These are phyloP conservation scores for Lethrus apterus DNA, from an alignment of 1,140 invertebrate genomes.

Conservation along the genomic window DNA sequence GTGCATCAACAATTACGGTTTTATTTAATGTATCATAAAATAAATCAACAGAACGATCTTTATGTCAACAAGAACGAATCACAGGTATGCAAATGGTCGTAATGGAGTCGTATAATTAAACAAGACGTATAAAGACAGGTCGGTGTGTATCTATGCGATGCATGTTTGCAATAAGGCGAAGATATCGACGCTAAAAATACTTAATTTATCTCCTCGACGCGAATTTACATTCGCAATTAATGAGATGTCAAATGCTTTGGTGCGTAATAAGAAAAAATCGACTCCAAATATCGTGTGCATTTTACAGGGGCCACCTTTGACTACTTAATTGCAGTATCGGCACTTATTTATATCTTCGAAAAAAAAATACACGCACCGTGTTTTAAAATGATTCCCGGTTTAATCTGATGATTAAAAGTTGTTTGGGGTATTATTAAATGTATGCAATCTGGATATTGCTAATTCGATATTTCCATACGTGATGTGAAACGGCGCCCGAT, in stretches of 20 bases:
- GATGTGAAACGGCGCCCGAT: no score
- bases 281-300: constrained; percentile 1
- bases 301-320: constrained; percentile 8
- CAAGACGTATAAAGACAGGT: constrained; percentile 15
- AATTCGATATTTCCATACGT: no score
- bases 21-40: constrained; percentile 11
- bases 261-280: constrained; percentile 4
- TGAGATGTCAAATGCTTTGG: constrained; percentile 7
- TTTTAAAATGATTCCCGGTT: no score
- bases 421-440: no score
- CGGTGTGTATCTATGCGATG: constrained; percentile 3
- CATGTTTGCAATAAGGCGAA: constrained; percentile 10
- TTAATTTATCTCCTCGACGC: constrained; percentile 5
- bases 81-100: constrained; percentile 15
- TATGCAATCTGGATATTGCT: no score
- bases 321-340: constrained; percentile 7
- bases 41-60: constrained; percentile 8
- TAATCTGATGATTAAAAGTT: no score
- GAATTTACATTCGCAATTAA: constrained; percentile 13
- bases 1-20: constrained; percentile 12
- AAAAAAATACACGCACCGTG: no score
- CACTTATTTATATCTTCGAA: constrained; percentile 6
- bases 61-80: constrained; percentile 14
- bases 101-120: constrained; percentile 18
- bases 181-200: constrained; percentile 7